Percentiles rank a stretch among this genome's conserved stretches.
phyloP scores from a whole-genome alignment of 2,113 vertebrate species.

The Micromys minutus region DNA sequence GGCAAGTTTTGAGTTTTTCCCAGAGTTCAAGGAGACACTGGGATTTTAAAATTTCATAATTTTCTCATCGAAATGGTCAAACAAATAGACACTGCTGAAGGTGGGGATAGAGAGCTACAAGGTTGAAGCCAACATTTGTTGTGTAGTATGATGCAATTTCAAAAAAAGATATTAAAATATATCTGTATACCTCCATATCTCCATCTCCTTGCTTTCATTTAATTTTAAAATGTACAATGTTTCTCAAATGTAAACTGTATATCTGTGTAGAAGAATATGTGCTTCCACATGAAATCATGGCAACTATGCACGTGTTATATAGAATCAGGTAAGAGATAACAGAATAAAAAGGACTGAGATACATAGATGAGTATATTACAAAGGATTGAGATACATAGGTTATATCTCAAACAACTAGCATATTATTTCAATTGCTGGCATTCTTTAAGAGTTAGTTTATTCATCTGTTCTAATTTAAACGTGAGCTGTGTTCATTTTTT shows the following conservation, averaged over 20 bases:
- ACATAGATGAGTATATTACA: too few relatives aligned
- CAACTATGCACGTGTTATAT: neutral
- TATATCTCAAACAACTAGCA: neutral
- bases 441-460: neutral
- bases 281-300: neutral
- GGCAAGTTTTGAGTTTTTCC: neutral
- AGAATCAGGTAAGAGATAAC: neutral
- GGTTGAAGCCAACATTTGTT: neutral
- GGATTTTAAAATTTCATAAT: neutral
- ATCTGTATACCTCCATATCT: neutral
- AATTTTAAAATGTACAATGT: neutral
- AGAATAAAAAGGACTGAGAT: neutral
- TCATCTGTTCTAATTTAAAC: too few relatives aligned
- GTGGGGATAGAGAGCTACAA: neutral
- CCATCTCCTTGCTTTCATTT: neutral
- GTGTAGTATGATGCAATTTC: fast-evolving
- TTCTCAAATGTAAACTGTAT: neutral
- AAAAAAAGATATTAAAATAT: neutral
- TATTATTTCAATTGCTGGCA: neutral
- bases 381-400: neutral
- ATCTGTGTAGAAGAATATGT: neutral
- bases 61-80: neutral
- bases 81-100: neutral
- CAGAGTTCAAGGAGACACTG: neutral
- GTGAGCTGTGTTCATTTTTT: neutral